Evolutionary conservation across 2,113 vertebrate genomes (phyloP).

Genomic region (Furnarius figulus): DNA sequence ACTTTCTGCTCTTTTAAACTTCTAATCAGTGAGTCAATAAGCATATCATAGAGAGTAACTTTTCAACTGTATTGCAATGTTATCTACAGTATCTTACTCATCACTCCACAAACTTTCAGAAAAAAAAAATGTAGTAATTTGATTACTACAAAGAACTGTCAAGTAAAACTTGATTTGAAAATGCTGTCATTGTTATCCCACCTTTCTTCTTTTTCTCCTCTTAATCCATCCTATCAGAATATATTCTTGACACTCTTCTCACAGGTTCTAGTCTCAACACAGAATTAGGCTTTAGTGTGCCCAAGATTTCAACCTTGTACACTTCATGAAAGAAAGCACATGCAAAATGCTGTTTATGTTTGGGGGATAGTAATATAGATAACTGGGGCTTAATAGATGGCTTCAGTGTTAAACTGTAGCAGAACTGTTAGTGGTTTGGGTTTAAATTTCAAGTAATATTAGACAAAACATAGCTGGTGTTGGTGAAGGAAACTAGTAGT

Average conservation of each 20-base stretch:
- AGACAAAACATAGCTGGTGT: neutral
- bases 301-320: neutral
- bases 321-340: neutral
- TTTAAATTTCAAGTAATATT: neutral
- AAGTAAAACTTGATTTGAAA: neutral
- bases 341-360: neutral
- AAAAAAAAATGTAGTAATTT: neutral
- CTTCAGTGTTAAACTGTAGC: neutral
- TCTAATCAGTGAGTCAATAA: neutral
- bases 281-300: neutral
- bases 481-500: neutral
- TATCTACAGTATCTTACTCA: neutral
- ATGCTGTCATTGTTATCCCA: neutral
- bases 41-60: neutral
- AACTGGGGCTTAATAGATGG: neutral
- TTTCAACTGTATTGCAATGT: neutral
- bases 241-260: neutral
- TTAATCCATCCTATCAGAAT: neutral
- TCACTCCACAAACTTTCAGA: neutral
- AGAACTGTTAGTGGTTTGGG: neutral
- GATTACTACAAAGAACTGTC: neutral
- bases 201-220: neutral
- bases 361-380: neutral
- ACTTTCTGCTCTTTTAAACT: neutral
- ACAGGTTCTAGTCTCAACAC: neutral